Evolutionary conservation across 2,888 invertebrate genomes (phyloP), one percentile per base, ranked within the genome.

Genomic region (Mesoligia furuncula): DNA sequence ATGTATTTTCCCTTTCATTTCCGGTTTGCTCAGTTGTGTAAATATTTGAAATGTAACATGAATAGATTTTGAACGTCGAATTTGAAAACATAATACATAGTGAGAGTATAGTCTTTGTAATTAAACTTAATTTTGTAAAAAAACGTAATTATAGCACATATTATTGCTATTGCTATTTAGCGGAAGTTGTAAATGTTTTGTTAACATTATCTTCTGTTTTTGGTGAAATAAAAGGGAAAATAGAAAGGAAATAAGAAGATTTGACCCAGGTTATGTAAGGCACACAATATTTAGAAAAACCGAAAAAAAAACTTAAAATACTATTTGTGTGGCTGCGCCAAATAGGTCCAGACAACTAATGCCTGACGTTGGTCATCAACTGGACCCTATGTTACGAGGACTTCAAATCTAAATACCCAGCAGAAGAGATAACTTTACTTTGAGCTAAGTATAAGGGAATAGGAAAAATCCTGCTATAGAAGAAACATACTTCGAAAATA

Each of bases 1-100:
- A 71, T 48, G 73, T 75, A 74, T 86, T 85, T 84, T 84, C 83
- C 86, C 70, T 83, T 85, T 80, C 80, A 80, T 83, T 86, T 85
- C 80, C 87, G 80, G 73, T 77, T 86, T 83, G 67, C 61, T 85
- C 80, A 85, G 84, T 85, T 84, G 77, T 84, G 77, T 86, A 74
- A 86, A 86, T 83, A 76, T 86, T 84, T 79, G 75, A 83, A 83
- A 66, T 77, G 73, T 76, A 77, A 61, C 85, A 59, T 77, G 73
- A 79, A 79, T 83, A 75, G 73, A 86, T 83, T 83, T 79, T 72
- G 67, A 42, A 62, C 39, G 71, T 59, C 54, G 61, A 67, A 78
- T 85, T 85, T 73, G 51, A 71, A 64, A 73, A 67, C 72, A 75
- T 78, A 17, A 62, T 65, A 69, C 27, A 11, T 72, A 67, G 70